These are phyloP conservation scores for Druceiella hillmani DNA, from an alignment of 2,888 invertebrate genomes.

Conservation along the genomic window DNA sequence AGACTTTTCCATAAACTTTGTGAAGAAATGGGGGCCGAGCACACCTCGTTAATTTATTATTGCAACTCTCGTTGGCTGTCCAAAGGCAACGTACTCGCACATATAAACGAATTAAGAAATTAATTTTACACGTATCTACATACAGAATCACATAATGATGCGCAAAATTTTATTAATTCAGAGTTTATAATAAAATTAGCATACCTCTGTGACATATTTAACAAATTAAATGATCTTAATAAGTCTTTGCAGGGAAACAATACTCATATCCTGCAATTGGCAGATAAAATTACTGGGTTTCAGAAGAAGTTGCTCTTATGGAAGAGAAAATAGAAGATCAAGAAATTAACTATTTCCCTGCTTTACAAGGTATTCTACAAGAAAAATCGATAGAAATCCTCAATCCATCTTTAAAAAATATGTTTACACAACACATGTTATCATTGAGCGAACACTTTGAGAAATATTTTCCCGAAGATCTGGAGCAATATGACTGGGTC, in stretches of 20 bases:
- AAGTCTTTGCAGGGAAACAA: constrained; percentile 16
- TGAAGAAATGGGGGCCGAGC: constrained; percentile 16
- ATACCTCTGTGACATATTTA: constrained; percentile 18
- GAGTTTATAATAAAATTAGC: constrained; percentile 15
- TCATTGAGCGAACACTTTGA: constrained; percentile 9
- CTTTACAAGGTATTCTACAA: constrained; percentile 19
- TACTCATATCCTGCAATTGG: constrained; percentile 12
- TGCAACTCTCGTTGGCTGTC: constrained; percentile 10
- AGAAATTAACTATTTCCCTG: constrained; percentile 14
- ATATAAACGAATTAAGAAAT: constrained; percentile 16
- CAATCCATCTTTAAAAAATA: constrained; percentile 15
- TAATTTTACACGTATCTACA: constrained; percentile 16
- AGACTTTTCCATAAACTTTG: constrained; percentile 17
- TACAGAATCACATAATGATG: constrained; percentile 10
- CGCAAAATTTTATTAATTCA: constrained; percentile 13
- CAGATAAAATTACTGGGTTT: constrained; percentile 15
- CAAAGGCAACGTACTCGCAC: constrained; percentile 16
- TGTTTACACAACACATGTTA: constrained; percentile 20
- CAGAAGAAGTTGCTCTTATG: constrained; percentile 18
- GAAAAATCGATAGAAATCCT: constrained; percentile 11
- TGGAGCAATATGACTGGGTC: constrained; percentile 20
- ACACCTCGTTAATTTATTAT: constrained; percentile 8
- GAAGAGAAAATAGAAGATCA: constrained; percentile 16
- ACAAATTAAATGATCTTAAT: constrained; percentile 18
- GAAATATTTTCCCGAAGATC: constrained; percentile 19